Evolutionary conservation across 2,113 vertebrate genomes (phyloP).

Genomic region (Corythaeola cristata): DNA sequence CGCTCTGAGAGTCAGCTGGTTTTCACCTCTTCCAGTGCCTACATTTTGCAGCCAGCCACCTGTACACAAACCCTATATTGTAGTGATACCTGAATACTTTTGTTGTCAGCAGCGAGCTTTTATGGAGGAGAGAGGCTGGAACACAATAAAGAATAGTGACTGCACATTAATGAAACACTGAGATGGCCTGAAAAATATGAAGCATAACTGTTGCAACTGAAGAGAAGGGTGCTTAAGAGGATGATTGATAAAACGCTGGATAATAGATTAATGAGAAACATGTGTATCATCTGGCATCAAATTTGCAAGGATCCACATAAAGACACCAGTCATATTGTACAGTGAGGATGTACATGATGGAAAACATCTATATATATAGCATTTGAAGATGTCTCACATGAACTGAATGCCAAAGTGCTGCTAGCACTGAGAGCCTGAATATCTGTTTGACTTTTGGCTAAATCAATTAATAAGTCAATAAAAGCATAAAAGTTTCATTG

Average conservation of each 20-base stretch:
- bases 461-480: neutral
- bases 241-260: neutral
- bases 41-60: neutral
- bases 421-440: neutral
- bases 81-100: neutral
- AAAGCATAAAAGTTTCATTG: neutral
- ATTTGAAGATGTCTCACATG: neutral
- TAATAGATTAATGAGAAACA: neutral
- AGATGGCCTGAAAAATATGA: neutral
- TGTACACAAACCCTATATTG: neutral
- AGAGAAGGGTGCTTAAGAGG: neutral
- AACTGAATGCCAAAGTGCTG: neutral
- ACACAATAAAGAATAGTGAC: neutral
- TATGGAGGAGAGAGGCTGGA: neutral
- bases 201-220: fast-evolving
- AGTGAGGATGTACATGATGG: neutral
- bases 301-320: neutral
- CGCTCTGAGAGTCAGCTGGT: fast-evolving
- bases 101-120: neutral
- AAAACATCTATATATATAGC: neutral
- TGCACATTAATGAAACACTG: neutral
- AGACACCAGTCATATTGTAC: neutral
- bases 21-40: neutral
- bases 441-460: neutral
- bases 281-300: neutral